Evolutionary conservation across 2,797 vertebrate genomes (phyloP).

Genomic region (Gambusia yucatana): DNA sequence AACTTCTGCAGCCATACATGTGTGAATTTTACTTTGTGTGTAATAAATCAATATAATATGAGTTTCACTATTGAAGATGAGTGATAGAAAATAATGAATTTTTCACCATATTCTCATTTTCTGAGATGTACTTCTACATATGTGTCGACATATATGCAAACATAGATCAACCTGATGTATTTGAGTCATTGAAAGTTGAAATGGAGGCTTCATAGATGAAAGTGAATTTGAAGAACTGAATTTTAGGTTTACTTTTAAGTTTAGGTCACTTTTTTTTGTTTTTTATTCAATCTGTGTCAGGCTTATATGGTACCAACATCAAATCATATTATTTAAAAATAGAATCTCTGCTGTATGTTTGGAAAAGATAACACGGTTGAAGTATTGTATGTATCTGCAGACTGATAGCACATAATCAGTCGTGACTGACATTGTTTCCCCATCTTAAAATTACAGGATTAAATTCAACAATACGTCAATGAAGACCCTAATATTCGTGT

Average conservation of each 20-base stretch:
- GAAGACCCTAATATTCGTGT: slow-evolving; percentile 8
- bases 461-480: slow-evolving; percentile 32
- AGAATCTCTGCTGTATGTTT: background rate
- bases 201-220: too few relatives aligned
- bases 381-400: background rate
- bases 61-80: background rate
- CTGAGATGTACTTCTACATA: background rate
- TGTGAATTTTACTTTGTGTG: background rate
- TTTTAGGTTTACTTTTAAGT: too few relatives aligned
- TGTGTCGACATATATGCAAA: background rate
- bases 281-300: background rate
- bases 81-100: background rate
- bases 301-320: background rate
- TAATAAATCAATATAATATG: background rate
- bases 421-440: background rate
- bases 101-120: background rate
- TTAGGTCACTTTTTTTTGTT: background rate
- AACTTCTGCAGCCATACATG: background rate
- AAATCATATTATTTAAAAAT: background rate
- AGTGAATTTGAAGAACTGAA: too few relatives aligned
- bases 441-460: slow-evolving; percentile 18
- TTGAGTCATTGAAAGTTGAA: background rate
- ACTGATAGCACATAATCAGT: background rate
- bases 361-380: background rate
- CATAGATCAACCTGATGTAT: background rate